Conservation (phyloP, 2,113 vertebrate species). For the Acrocephalus arundinaceus region DNA sequence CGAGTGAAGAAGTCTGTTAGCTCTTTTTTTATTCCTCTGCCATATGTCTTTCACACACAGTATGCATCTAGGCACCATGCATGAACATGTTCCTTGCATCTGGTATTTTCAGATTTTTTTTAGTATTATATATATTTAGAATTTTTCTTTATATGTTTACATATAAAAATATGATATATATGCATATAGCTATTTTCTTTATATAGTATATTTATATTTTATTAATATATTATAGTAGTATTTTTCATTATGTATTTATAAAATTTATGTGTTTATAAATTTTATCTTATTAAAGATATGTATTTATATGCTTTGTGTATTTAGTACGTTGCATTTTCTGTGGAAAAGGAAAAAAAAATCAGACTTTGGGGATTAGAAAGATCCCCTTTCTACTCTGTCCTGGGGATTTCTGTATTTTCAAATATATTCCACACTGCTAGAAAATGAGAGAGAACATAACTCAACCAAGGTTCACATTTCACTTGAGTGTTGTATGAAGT, state of each 20-base stretch:
- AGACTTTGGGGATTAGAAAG: background rate
- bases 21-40: background rate
- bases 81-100: background rate
- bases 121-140: background rate
- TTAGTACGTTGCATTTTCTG: background rate
- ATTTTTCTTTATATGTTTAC: background rate
- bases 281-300: background rate
- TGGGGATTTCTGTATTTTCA: background rate
- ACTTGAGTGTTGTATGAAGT: background rate
- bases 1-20: background rate
- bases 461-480: background rate
- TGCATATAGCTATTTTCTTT: background rate
- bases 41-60: background rate
- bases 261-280: background rate
- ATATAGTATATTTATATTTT: background rate
- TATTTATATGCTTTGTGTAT: background rate
- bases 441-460: background rate
- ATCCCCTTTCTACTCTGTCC: background rate
- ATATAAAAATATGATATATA: background rate
- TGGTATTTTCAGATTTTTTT: background rate
- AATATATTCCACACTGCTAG: background rate
- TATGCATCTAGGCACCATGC: background rate
- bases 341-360: background rate
- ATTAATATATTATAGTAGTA: background rate
- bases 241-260: background rate